Conservation (phyloP, 92 coral and sea anemone species). For the Chrysogorgia sp. region DNA sequence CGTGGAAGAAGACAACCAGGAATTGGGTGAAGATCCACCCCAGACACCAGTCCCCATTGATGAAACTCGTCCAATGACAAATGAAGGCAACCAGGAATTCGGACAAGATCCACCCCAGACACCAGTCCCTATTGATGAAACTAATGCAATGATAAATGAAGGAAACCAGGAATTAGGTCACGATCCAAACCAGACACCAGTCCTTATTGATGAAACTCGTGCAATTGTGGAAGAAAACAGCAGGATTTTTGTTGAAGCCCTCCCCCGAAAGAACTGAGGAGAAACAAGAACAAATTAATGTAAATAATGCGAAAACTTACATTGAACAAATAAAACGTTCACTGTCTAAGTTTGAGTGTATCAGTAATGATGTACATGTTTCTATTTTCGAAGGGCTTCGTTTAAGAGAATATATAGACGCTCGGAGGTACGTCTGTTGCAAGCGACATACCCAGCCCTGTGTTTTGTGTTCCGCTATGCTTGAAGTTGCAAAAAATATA, state of each 20-base stretch:
- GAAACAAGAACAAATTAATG: neutral
- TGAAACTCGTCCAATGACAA: neutral
- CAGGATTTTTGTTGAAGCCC: neutral
- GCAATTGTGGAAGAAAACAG: neutral
- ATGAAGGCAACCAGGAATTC: neutral
- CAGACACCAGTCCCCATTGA: too few relatives aligned
- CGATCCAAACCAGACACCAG: neutral
- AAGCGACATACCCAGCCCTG: conserved; percentile 51
- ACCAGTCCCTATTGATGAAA: too few relatives aligned
- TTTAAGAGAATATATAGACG: conserved; percentile 42
- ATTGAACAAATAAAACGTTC: conserved; percentile 34
- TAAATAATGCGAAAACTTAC: conserved; percentile 11
- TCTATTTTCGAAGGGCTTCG: conserved; percentile 58
- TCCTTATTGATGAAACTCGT: too few relatives aligned
- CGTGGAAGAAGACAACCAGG: neutral
- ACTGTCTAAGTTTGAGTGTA: conserved; percentile 26
- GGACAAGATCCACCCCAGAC: neutral
- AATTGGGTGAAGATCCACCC: neutral
- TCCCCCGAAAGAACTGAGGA: conserved; percentile 1
- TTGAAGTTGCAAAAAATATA: conserved; percentile 53
- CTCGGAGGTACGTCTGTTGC: conserved; percentile 38
- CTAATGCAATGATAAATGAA: neutral
- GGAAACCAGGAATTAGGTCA: neutral
- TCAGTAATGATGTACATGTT: conserved; percentile 15
- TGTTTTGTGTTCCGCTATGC: conserved; percentile 28